Evolutionary conservation across 2,888 invertebrate species (phyloP).

Genomic region (Pteria penguin): DNA sequence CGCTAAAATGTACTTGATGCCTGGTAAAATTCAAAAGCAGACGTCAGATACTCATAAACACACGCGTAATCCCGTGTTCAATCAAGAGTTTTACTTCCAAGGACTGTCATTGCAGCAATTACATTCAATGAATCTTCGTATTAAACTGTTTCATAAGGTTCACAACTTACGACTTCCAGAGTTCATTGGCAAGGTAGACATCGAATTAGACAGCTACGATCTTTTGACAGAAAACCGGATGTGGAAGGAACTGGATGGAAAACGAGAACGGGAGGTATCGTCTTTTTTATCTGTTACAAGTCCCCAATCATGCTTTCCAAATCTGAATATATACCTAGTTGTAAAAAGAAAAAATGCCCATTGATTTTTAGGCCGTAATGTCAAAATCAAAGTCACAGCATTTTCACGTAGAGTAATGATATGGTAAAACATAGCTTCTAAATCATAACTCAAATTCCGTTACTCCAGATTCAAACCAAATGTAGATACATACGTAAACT

Average conservation of each 20-base stretch:
- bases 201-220: constrained; percentile 78
- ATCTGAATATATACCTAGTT: too few species aligned
- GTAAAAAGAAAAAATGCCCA: too few species aligned
- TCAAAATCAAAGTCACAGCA: too few species aligned
- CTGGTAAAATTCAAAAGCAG: constrained; percentile 80
- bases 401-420: too few species aligned
- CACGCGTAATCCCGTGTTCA: constrained; percentile 78
- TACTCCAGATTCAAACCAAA: too few species aligned
- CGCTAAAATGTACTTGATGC: constrained; percentile 79
- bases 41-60: constrained; percentile 75
- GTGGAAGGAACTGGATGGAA: constrained; percentile 78
- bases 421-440: too few species aligned
- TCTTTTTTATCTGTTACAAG: constrained; percentile 7
- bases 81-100: constrained; percentile 80
- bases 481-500: too few species aligned
- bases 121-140: constrained; percentile 73
- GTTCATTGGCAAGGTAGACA: constrained; percentile 79
- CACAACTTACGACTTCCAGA: constrained; percentile 77
- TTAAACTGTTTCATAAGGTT: constrained; percentile 78
- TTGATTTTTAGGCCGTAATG: too few species aligned
- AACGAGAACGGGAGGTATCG: constrained; percentile 65
- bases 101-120: constrained; percentile 78
- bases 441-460: too few species aligned
- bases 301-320: too few species aligned
- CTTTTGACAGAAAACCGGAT: constrained; percentile 80